Evolutionary conservation across 2,113 vertebrate genomes (phyloP).

Genomic region (Eudorcas thomsonii): DNA sequence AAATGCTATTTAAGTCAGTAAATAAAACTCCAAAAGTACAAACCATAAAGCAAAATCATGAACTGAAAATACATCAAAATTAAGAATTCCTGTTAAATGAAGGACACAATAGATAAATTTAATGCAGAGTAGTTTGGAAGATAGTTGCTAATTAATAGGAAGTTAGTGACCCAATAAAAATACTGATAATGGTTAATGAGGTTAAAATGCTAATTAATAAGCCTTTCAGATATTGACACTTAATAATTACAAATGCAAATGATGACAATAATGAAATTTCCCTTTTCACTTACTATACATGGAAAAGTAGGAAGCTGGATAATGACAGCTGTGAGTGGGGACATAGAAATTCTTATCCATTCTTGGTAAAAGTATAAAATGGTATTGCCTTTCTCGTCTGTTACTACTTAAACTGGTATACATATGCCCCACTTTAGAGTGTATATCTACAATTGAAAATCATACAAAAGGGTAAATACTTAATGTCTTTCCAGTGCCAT

Average conservation of each 20-base stretch:
- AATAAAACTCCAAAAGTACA: not conserved
- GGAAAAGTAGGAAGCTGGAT: not conserved
- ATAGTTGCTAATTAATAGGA: not conserved
- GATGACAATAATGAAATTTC: not conserved
- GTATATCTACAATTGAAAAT: not conserved
- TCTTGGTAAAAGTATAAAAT: not conserved
- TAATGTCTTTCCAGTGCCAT: not conserved
- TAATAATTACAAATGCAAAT: not conserved
- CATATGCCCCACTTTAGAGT: not conserved
- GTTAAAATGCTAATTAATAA: not conserved
- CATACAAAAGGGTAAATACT: not conserved
- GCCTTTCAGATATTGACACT: not conserved
- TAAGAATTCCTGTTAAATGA: not conserved
- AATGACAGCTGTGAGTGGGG: not conserved
- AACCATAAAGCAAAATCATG: not conserved
- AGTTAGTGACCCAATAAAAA: not conserved
- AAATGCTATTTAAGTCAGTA: slow-evolving; percentile 38
- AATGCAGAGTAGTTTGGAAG: not conserved
- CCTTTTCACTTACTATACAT: not conserved
- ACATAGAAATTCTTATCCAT: not conserved
- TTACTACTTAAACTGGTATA: not conserved
- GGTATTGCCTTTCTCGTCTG: not conserved
- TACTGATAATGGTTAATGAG: not conserved
- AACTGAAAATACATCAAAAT: not conserved
- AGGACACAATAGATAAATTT: not conserved